Evolutionary conservation across 2,888 invertebrate genomes (phyloP), one percentile per base, ranked within the genome.

Genomic region (Napeogenes inachia): DNA sequence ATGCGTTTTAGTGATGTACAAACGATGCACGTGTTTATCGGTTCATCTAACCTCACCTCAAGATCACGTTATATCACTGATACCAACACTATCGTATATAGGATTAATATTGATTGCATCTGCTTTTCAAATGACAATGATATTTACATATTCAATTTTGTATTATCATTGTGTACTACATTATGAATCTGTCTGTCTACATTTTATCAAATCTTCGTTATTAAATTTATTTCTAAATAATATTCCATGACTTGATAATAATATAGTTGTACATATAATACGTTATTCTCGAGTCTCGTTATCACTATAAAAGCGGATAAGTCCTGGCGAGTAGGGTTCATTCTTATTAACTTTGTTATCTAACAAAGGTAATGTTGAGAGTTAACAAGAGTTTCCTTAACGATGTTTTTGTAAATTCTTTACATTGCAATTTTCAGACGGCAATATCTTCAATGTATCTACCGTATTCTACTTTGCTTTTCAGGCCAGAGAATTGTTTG

Each of bases 321-420:
- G 53, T 62, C n/a, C 45, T 54, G 56, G 53, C 59, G 45, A 61
- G 47, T 55, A 45, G 35, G 46, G 54, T 59, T 60, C 56, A 54
- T 62, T 59, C 57, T 64, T 64, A 61, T 64, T 60, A 67, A 61
- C 64, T 64, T 64, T 56, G 60, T 64, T 64, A 59, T 46, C 47
- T 57, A 60, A 62, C 64, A 62, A 65, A 61, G 57, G 67, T 65
- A 61, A 57, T 50, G 55, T 59, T 50, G 47, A 62, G 62, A 57
- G 60, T 61, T 57, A 53, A 53, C 47, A 55, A 59, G 50, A 57
- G 58, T 61, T 59, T 55, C 57, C 56, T 62, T 60, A 60, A 64
- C 62, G 54, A 66, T 64, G 64, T 60, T 65, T 65, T 65, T 61
- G 50, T 60, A 58, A 50, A 62, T 60, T 64, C 60, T 62, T 62